Base-by-base conservation (phyloP, 1,140 invertebrate species). In the Cherax quadricarinatus region DNA sequence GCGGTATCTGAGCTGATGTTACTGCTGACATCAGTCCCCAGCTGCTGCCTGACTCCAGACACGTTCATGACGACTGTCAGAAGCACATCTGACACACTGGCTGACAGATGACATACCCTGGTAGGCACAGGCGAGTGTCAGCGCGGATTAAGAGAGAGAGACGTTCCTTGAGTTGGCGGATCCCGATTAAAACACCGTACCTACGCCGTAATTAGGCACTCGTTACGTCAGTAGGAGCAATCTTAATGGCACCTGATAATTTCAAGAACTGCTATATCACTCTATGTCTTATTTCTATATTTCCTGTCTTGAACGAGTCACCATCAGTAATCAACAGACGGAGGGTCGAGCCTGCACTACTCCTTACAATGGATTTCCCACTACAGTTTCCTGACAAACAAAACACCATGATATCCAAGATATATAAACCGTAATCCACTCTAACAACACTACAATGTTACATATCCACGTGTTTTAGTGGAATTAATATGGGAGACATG, bases 11-110 rank as follows among this genome's bases (percentile, higher is more conserved):
- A 62, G 24, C 60, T 70, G 60, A 14, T 70, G 83, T 48, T 48
- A 41, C 62, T 21, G 60, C 41, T 70, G 30, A 70, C 66, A 48
- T 30, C 83, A 12, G 49, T 49, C 83, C 48, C 60, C 24, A 48
- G 30, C 41, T 60, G 83, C 30, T 85, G 60, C 48, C 60, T 10
- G 60, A 85, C 53, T 14, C 70, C 83, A 48, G 83, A 85, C 21
- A 24, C 30, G 41, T 85, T 70, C 83, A 85, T 85, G 83, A 60
- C 60, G 83, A 48, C 30, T 75, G 83, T 85, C 83, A 85, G 83
- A 62, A 85, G 21, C 60, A 48, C 60, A n/a, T 30, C 16, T 30
- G 14, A 48, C 24, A 16, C 41, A n/a, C 30, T 4, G 21, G 48
- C 24, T 70, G 30, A 30, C 24, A 70, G 83, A 21, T 14, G 24